These are phyloP conservation scores for Silurus glanis DNA, from an alignment of 2,113 vertebrate genomes.

Conservation along the genomic window DNA sequence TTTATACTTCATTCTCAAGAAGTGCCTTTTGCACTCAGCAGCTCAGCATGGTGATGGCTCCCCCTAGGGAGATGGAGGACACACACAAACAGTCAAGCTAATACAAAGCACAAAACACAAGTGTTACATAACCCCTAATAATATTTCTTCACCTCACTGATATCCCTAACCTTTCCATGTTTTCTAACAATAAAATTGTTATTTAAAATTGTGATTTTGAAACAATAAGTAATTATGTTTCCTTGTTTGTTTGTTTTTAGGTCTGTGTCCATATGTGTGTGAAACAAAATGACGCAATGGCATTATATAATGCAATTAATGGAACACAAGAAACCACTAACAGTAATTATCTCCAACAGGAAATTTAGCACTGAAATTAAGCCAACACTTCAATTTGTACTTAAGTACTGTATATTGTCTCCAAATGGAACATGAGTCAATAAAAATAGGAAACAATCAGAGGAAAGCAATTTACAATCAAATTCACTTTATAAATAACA, in stretches of 20 bases:
- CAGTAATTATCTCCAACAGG: constrained; percentile 18
- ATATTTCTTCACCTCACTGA: background rate
- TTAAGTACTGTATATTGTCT: background rate
- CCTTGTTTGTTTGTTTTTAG: background rate
- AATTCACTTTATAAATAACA: background rate
- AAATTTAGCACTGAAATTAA: constrained; percentile 13
- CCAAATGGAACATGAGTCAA: constrained; percentile 8
- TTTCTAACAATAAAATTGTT: background rate
- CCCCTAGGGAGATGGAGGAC: background rate
- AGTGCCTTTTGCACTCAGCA: background rate
- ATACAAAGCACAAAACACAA: background rate
- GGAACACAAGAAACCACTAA: background rate
- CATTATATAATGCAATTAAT: constrained; percentile 15
- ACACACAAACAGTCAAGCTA: background rate
- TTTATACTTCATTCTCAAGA: background rate
- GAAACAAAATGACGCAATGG: background rate
- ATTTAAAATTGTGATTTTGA: background rate
- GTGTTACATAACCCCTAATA: background rate
- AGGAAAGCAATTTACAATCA: background rate
- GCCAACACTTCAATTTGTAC: constrained; percentile 5
- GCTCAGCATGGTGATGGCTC: background rate
- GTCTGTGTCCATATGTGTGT: background rate
- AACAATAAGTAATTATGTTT: background rate
- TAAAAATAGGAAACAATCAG: background rate
- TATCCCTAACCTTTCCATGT: background rate